phyloP scores from a whole-genome alignment of 2,888 invertebrate species.

The Therioaphis trifolii region DNA sequence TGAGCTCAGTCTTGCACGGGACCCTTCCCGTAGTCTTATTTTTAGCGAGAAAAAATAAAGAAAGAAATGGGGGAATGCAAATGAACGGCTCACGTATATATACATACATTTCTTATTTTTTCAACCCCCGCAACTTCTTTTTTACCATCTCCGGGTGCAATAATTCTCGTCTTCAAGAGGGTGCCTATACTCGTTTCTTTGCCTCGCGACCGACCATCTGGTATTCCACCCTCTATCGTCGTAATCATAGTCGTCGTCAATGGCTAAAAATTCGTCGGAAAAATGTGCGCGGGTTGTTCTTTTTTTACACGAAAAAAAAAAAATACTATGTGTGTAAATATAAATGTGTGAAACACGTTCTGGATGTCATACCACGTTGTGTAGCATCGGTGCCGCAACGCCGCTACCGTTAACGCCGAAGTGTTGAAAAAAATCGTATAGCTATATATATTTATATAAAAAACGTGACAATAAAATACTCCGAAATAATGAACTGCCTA shows the following conservation, averaged over 20 bases:
- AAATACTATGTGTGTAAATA: slow-evolving; percentile 18
- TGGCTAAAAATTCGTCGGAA: slow-evolving; percentile 46
- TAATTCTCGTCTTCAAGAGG: slow-evolving; percentile 56
- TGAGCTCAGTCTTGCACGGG: background rate
- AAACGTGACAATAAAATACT: slow-evolving; percentile 26
- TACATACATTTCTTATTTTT: slow-evolving; percentile 26
- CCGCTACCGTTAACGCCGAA: background rate
- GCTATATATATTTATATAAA: no score
- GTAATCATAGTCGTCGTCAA: background rate
- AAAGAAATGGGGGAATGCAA: slow-evolving; percentile 53
- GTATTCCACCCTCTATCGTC: slow-evolving; percentile 53
- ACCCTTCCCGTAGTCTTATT: slow-evolving; percentile 48
- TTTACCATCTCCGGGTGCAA: slow-evolving; percentile 33
- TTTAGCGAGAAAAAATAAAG: slow-evolving; percentile 39
- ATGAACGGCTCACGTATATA: slow-evolving; percentile 45
- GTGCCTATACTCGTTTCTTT: slow-evolving; percentile 12
- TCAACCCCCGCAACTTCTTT: slow-evolving; percentile 60
- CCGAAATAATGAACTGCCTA: slow-evolving; percentile 51
- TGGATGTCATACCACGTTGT: background rate
- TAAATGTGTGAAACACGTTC: slow-evolving; percentile 56
- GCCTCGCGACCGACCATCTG: slow-evolving; percentile 55
- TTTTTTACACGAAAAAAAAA: slow-evolving; percentile 42
- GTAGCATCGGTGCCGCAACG: background rate
- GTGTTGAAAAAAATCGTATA: slow-evolving; percentile 21
- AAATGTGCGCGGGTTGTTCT: slow-evolving; percentile 27